Percentiles rank a stretch among this genome's conserved stretches.
phyloP scores from a whole-genome alignment of 2,888 invertebrate genomes.

The Pimpla rufipes region DNA sequence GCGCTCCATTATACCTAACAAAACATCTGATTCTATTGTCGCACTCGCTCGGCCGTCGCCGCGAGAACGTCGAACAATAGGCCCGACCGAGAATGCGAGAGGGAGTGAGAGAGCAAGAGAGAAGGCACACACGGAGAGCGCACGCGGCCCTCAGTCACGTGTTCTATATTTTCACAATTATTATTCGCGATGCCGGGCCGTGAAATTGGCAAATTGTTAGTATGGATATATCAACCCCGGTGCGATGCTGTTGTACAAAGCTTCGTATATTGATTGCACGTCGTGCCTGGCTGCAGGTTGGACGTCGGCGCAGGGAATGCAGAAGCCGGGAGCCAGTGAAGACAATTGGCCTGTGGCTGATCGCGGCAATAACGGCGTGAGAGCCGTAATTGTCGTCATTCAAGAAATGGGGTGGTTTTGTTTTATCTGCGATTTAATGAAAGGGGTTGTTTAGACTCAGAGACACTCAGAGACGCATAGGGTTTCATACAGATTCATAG shows the following conservation, averaged over 20 bases:
- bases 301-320: not conserved
- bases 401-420: no score
- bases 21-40: conserved; percentile 84
- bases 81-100: conserved; percentile 53
- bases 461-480: no score
- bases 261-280: not conserved
- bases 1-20: conserved; percentile 83
- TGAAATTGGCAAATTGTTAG: conserved; percentile 81
- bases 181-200: conserved; percentile 78
- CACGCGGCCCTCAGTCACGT: conserved; percentile 79
- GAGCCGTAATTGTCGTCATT: no score
- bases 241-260: conserved; percentile 3
- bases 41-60: conserved; percentile 53
- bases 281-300: conserved; percentile 13
- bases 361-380: not conserved
- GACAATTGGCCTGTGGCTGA: not conserved
- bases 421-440: no score
- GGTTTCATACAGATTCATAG: no score
- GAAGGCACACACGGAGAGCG: not conserved
- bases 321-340: not conserved
- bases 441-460: no score
- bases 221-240: conserved; percentile 68
- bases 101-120: not conserved
- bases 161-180: conserved; percentile 81
- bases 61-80: conserved; percentile 59